A percentile compares a stretch with the other conserved stretches of the same genome.
Evolutionary conservation across 1,140 invertebrate genomes (phyloP).

Genomic region (Homalodisca vitripennis): DNA sequence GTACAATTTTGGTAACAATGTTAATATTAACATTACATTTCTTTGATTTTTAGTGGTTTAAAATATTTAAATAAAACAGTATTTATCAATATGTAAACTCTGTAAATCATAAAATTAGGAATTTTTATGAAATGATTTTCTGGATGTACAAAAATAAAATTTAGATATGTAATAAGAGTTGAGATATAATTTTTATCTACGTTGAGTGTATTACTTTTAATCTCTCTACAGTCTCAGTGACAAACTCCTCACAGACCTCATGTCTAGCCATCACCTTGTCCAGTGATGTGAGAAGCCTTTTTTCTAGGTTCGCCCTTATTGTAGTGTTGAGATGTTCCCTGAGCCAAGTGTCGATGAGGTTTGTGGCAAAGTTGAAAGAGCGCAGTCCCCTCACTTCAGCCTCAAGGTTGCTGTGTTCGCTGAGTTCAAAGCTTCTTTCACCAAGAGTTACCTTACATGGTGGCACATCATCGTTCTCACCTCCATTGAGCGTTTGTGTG

Average conservation of each 20-base stretch:
- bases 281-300: background rate
- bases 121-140: too few relatives aligned
- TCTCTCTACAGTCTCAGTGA: too few relatives aligned
- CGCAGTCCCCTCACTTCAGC: slow-evolving; percentile 7
- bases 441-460: background rate
- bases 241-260: slow-evolving; percentile 12
- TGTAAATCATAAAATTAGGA: too few relatives aligned
- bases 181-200: too few relatives aligned
- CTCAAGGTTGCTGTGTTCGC: background rate
- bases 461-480: background rate
- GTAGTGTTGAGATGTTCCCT: background rate
- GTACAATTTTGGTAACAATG: too few relatives aligned
- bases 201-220: too few relatives aligned
- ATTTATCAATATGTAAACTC: too few relatives aligned
- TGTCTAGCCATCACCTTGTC: slow-evolving; percentile 2
- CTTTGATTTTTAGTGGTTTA: too few relatives aligned
- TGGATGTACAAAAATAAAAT: too few relatives aligned
- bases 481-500: background rate
- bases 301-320: background rate
- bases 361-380: background rate
- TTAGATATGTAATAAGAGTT: too few relatives aligned
- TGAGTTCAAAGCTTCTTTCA: slow-evolving; percentile 4
- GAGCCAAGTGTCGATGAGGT: background rate
- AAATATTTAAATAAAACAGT: too few relatives aligned
- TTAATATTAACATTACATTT: too few relatives aligned